phyloP scores from a whole-genome alignment of 2,797 vertebrate genomes.

The Selene dorsalis region DNA sequence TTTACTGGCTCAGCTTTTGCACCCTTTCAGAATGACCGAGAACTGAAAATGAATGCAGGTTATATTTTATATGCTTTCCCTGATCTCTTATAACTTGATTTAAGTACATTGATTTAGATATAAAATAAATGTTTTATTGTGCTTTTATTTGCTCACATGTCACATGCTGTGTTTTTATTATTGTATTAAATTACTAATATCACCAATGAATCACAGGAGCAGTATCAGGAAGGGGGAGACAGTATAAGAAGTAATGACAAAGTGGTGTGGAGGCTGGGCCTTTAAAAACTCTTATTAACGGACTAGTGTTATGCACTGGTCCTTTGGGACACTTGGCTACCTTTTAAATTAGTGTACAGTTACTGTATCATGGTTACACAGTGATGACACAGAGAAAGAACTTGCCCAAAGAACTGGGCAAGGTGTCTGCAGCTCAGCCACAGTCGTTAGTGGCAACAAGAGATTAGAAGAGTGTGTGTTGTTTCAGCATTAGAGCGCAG shows the following conservation, averaged over 20 bases:
- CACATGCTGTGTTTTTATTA: too few species aligned
- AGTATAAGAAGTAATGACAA: not conserved
- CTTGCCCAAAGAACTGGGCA: too few species aligned
- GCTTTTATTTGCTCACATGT: not conserved
- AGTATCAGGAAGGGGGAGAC: too few species aligned
- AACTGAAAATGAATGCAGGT: not conserved
- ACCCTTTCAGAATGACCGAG: not conserved
- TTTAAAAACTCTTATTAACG: not conserved
- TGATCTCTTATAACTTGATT: not conserved
- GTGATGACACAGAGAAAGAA: not conserved
- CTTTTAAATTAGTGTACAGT: conserved; percentile 12
- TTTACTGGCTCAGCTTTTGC: not conserved
- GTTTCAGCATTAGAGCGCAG: not conserved
- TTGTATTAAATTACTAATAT: not conserved
- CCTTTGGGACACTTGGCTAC: not conserved
- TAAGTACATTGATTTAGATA: not conserved
- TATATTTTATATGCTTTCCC: not conserved
- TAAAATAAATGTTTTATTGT: not conserved
- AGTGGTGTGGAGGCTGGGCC: not conserved
- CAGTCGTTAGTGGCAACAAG: not conserved
- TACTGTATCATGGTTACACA: conserved; percentile 17
- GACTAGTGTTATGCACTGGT: not conserved
- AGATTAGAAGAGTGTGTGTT: not conserved
- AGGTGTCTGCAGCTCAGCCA: not conserved
- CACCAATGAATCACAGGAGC: not conserved